These are phyloP conservation scores for Holocentrus rufus DNA, from an alignment of 2,797 vertebrate species.

Conservation along the genomic window DNA sequence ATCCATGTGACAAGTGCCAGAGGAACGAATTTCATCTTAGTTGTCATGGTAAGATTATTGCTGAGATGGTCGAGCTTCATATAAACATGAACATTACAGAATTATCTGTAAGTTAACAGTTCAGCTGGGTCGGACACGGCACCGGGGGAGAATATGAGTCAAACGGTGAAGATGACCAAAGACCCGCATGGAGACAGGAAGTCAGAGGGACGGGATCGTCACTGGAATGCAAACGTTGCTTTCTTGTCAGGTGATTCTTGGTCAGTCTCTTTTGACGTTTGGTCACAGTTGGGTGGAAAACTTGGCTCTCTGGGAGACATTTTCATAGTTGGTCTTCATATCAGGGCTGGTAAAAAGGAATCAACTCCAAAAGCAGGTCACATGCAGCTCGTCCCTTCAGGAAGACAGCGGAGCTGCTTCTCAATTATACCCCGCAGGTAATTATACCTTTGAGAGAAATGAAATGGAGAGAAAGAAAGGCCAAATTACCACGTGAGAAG, in stretches of 20 bases:
- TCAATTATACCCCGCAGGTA: conserved; percentile 90
- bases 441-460: conserved; percentile 83
- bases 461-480: not conserved
- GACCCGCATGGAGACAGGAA: conserved; percentile 9
- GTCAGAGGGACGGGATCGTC: conserved; percentile 8
- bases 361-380: conserved; percentile 58
- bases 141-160: not conserved
- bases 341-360: conserved; percentile 1
- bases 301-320: not conserved
- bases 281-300: conserved; percentile 29
- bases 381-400: conserved; percentile 81
- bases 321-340: not conserved
- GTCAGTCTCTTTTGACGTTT: conserved; percentile 8
- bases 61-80: conserved; percentile 37
- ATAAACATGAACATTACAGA: conserved; percentile 31
- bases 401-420: conserved; percentile 89
- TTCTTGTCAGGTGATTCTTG: conserved; percentile 18
- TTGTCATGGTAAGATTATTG: conserved; percentile 17
- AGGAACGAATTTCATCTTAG: not conserved
- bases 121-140: not conserved
- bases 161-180: not conserved
- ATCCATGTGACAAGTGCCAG: conserved; percentile 20
- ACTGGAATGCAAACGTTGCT: not conserved
- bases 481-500: not conserved
- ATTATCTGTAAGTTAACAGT: not conserved